phyloP scores from a whole-genome alignment of 2,888 invertebrate species.

The Orgyia antiqua region DNA sequence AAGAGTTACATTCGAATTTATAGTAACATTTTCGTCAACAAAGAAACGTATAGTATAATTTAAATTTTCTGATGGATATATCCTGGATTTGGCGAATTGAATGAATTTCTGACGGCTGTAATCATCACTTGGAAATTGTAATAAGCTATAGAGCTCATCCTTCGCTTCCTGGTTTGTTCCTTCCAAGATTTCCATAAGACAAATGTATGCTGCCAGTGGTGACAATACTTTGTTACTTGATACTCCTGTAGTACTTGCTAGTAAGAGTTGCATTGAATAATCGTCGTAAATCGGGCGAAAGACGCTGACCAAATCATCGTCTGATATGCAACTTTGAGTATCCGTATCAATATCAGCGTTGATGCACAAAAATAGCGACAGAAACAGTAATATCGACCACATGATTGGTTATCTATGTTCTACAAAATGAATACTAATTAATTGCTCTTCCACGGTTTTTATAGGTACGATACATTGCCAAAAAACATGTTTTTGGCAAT shows the following conservation, averaged over 20 bases:
- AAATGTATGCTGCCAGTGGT: slow-evolving; percentile 15
- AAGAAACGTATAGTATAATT: slow-evolving; percentile 18
- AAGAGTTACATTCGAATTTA: slow-evolving; percentile 12
- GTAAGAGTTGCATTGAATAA: background rate
- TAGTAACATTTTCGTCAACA: slow-evolving; percentile 23
- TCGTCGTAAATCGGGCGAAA: background rate
- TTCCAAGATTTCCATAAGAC: slow-evolving; percentile 18
- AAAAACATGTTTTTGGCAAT: no score
- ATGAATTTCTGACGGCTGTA: slow-evolving; percentile 22
- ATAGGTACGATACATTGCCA: no score
- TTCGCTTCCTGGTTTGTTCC: slow-evolving; percentile 13
- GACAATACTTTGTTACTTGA: slow-evolving; percentile 1
- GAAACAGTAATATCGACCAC: no score
- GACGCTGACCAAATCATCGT: no score
- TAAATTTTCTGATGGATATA: slow-evolving; percentile 18
- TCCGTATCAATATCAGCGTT: no score
- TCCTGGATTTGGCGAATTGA: slow-evolving; percentile 11
- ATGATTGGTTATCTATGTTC: no score
- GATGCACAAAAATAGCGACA: no score
- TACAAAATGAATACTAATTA: no score
- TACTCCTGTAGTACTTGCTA: background rate
- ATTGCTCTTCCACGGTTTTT: no score
- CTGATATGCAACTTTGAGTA: no score
- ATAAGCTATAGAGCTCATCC: slow-evolving; percentile 18
- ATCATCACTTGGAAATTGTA: slow-evolving; percentile 21